Percentiles rank a stretch among this genome's conserved stretches.
These are phyloP conservation scores for Sphaeridia pumilis DNA, from an alignment of 2,888 invertebrate genomes.

Conservation along the genomic window DNA sequence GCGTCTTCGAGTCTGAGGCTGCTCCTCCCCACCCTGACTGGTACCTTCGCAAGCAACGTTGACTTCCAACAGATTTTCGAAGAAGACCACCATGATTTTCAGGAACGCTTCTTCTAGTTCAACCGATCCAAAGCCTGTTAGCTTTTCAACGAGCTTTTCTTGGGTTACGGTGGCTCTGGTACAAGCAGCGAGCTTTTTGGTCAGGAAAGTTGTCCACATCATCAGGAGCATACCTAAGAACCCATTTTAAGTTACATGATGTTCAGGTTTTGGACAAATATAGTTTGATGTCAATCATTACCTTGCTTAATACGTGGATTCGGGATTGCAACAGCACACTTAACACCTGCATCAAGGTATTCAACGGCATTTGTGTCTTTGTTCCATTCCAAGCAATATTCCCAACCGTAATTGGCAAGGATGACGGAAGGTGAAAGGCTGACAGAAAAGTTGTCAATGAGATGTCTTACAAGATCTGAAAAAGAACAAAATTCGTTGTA, in stretches of 20 bases:
- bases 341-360: conserved; percentile 57
- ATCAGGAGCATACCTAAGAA: conserved; percentile 61
- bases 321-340: conserved; percentile 55
- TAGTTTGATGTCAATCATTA: conserved; percentile 37
- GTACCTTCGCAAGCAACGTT: conserved; percentile 33
- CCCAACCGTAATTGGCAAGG: conserved; percentile 81
- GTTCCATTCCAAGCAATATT: conserved; percentile 77
- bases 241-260: neutral
- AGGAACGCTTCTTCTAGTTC: conserved; percentile 39
- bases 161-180: conserved; percentile 57
- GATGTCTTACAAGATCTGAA: conserved; percentile 35
- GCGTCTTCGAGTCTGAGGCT: neutral
- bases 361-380: conserved; percentile 56
- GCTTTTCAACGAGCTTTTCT: conserved; percentile 67
- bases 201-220: conserved; percentile 81
- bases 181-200: conserved; percentile 61
- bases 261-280: no score
- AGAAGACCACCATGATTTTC: conserved; percentile 42
- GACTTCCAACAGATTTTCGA: conserved; percentile 50
- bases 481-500: neutral
- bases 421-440: conserved; percentile 68
- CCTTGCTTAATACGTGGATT: conserved; percentile 54
- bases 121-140: conserved; percentile 44
- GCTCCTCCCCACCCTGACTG: neutral
- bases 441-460: conserved; percentile 62